A percentile compares a stretch with the other conserved stretches of the same genome.
These are phyloP conservation scores for Lagothrix lagotricha DNA, from an alignment of 2,797 vertebrate species.

Conservation along the genomic window DNA sequence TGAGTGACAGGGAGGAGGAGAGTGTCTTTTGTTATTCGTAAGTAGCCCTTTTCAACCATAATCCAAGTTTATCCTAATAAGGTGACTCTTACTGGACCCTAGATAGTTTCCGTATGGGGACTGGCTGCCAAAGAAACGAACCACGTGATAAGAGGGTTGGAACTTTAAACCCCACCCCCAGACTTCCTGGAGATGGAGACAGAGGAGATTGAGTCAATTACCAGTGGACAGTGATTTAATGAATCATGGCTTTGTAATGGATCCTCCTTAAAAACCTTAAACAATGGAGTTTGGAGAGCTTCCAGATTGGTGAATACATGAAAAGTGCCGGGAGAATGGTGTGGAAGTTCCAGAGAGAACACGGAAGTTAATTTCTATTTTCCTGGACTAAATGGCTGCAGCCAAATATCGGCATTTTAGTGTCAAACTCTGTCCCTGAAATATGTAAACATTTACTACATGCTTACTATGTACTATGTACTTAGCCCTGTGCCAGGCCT, in stretches of 20 bases:
- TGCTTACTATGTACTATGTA: not conserved
- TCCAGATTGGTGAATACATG: not conserved
- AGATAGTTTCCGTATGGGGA: not conserved
- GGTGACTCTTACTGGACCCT: not conserved
- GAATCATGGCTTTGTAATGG: not conserved
- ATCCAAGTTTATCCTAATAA: not conserved
- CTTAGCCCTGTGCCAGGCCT: not conserved
- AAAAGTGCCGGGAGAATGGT: not conserved
- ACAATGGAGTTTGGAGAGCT: not conserved
- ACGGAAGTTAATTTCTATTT: not conserved
- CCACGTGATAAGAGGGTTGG: not conserved
- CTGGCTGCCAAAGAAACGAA: not conserved
- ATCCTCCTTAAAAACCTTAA: not conserved
- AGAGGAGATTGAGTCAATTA: not conserved
- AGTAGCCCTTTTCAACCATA: not conserved
- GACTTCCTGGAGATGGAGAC: not conserved
- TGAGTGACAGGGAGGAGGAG: not conserved
- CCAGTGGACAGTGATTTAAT: not conserved
- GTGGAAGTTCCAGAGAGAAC: not conserved
- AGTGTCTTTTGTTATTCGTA: not conserved
- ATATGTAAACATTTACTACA: not conserved
- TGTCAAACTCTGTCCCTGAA: not conserved
- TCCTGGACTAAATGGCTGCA: not conserved
- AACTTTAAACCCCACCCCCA: not conserved
- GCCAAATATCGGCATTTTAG: not conserved